Evolutionary conservation across 2,113 vertebrate genomes (phyloP).

Genomic region (Brienomyrus longianalis): DNA sequence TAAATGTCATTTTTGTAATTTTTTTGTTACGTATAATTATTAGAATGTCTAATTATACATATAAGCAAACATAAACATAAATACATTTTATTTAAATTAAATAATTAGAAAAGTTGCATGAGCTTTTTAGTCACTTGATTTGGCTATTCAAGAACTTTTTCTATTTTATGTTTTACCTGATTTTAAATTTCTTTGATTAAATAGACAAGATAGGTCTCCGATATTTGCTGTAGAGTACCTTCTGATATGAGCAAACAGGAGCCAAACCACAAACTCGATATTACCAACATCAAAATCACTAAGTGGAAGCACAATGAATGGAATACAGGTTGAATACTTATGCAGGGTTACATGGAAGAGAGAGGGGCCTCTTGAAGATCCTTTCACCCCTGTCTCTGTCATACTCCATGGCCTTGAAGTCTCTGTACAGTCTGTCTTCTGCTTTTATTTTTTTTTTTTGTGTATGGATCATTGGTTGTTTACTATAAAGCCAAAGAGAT

Average conservation of each 20-base stretch:
- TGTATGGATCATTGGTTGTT: slow-evolving; percentile 86
- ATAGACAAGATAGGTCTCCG: background rate
- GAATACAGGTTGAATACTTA: slow-evolving; percentile 37
- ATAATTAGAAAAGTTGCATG: background rate
- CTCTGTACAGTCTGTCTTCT: slow-evolving; percentile 63
- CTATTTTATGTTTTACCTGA: background rate
- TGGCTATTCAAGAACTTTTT: background rate
- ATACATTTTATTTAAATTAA: background rate
- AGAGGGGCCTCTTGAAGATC: slow-evolving; percentile 45
- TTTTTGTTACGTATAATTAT: background rate
- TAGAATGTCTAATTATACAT: too few relatives aligned
- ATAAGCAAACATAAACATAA: too few relatives aligned
- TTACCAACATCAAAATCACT: slow-evolving; percentile 41
- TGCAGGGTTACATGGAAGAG: slow-evolving; percentile 22
- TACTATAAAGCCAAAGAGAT: slow-evolving; percentile 87
- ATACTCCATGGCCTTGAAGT: slow-evolving; percentile 82
- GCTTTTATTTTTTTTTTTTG: slow-evolving; percentile 67
- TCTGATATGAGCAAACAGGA: background rate
- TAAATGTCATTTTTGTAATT: background rate
- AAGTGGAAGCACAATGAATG: slow-evolving; percentile 36
- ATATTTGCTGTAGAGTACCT: background rate
- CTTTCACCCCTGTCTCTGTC: slow-evolving; percentile 65
- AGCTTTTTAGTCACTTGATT: background rate
- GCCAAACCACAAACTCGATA: slow-evolving; percentile 26
- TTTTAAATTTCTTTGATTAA: background rate